Percentiles rank a stretch among this genome's conserved stretches.
Evolutionary conservation across 2,888 invertebrate genomes (phyloP).

Genomic region (Terebella lapidaria): DNA sequence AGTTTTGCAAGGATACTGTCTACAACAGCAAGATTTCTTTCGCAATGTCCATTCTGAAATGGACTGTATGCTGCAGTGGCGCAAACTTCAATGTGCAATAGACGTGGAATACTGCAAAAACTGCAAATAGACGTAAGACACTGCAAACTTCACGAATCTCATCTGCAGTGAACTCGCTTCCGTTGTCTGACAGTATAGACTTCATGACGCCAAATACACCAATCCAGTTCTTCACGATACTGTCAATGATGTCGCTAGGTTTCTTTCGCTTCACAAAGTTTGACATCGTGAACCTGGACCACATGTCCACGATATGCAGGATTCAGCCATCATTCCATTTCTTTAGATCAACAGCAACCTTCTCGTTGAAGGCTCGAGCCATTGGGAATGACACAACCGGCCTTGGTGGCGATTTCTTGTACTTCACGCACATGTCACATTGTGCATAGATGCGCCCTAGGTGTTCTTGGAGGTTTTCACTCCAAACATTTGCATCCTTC

Average conservation of each 20-base stretch:
- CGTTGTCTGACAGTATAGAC: neutral
- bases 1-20: neutral
- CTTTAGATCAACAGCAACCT: no score
- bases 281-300: neutral
- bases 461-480: neutral
- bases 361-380: neutral
- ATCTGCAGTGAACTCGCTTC: neutral
- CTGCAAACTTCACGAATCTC: neutral
- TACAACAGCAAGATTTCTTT: neutral
- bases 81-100: no score
- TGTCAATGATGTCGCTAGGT: neutral
- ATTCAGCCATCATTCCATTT: no score
- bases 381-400: neutral
- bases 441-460: neutral
- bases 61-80: neutral
- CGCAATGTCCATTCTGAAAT: neutral
- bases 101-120: no score
- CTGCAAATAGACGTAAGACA: conserved; percentile 6
- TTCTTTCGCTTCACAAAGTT: neutral
- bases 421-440: neutral
- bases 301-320: neutral
- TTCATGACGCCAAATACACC: neutral
- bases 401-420: neutral
- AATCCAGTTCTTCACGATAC: neutral
- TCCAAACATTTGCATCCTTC: neutral